Evolutionary conservation across 2,888 invertebrate species (phyloP), one percentile per base, ranked within the genome.

Genomic region (Notodromas monacha): DNA sequence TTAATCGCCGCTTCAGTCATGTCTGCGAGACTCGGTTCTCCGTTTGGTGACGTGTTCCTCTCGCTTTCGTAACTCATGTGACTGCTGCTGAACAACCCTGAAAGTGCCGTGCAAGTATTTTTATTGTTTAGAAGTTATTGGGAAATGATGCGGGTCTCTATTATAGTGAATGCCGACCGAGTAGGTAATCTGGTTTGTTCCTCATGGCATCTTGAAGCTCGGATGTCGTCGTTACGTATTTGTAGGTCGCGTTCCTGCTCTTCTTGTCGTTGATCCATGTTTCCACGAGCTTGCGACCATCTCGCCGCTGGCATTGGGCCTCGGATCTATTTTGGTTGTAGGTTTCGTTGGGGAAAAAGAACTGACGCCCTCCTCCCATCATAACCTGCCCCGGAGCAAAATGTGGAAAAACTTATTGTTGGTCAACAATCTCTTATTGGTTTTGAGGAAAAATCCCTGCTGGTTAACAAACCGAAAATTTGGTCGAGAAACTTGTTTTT

Each of bases 331-430:
- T 13, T 13, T 12, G 28, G 16, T 11, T 30, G 13, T 30, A 28
- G 8, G 21, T 21, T 8, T 21, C 21, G 21, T 21, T 21, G 1
- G 50, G 49, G 0, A 57, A 51, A 40, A 65, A 57, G 0, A 65
- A 59, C 43, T 70, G 68, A 28, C 66, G 57, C 1, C 81, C 79
- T 3, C 81, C 81, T 1, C 79, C 81, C 59, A 81, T 62, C 12
- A 81, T 65, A 0, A 74, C 69, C 68, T 68, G n/a, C n/a, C n/a
- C n/a, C n/a, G n/a, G n/a, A n/a, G n/a, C n/a, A n/a, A n/a, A n/a
- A n/a, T n/a, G n/a, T n/a, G n/a, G n/a, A n/a, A n/a, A n/a, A n/a
- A n/a, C n/a, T n/a, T n/a, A n/a, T n/a, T n/a, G n/a, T n/a, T n/a
- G n/a, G n/a, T n/a, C n/a, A n/a, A n/a, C n/a, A n/a, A n/a, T n/a